Conservation (phyloP, 2,888 invertebrate genomes). For the Asteroscopus sphinx region DNA sequence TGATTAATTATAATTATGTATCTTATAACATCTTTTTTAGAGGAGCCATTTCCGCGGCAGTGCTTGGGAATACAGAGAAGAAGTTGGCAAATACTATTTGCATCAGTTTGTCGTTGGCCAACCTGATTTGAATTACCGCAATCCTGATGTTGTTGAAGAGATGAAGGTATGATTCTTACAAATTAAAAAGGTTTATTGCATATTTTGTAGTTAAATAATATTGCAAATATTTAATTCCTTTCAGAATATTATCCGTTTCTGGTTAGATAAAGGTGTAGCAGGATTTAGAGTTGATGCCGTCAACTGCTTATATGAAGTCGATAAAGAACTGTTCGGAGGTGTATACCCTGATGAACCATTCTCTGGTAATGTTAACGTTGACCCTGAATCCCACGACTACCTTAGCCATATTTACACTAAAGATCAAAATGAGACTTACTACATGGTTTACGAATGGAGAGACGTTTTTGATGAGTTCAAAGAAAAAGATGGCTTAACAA, state of each 20-base stretch:
- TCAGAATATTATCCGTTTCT: conserved; percentile 92
- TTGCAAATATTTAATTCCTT: conserved; percentile 38
- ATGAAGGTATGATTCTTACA: conserved; percentile 77
- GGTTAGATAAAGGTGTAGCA: conserved; percentile 95
- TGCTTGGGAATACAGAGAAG: conserved; percentile 93
- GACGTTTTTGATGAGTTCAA: conserved; percentile 90
- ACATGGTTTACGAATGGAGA: conserved; percentile 92
- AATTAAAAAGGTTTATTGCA: neutral
- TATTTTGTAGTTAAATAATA: neutral
- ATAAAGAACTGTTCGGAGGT: conserved; percentile 81
- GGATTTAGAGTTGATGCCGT: conserved; percentile 96
- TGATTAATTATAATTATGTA: neutral
- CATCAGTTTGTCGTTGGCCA: conserved; percentile 93
- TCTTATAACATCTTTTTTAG: conserved; percentile 59
- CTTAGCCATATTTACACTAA: conserved; percentile 91
- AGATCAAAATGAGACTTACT: conserved; percentile 90
- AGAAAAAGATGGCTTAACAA: conserved; percentile 79
- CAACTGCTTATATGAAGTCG: conserved; percentile 91
- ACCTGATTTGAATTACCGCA: conserved; percentile 94
- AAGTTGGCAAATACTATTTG: conserved; percentile 92
- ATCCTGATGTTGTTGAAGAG: conserved; percentile 91
- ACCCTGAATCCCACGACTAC: conserved; percentile 88
- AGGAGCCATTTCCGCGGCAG: conserved; percentile 91
- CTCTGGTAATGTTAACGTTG: conserved; percentile 78
- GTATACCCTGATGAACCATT: conserved; percentile 89